Percentiles rank a stretch among this genome's conserved stretches.
These are phyloP conservation scores for Chelmon rostratus DNA, from an alignment of 2,797 vertebrate genomes.

Conservation along the genomic window DNA sequence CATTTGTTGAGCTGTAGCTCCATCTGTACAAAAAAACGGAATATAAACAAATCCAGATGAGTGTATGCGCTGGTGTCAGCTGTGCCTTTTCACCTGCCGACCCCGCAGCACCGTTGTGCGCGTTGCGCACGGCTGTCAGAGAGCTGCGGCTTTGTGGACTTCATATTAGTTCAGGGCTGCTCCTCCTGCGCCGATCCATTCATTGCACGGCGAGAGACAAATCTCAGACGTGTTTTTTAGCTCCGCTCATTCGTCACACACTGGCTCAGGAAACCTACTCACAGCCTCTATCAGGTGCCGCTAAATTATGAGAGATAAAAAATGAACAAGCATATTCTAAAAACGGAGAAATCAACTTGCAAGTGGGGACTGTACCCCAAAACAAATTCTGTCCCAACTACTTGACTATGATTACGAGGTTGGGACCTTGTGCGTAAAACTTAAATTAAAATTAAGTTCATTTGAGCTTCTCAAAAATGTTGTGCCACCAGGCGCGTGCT, in stretches of 20 bases:
- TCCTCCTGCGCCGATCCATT: not conserved
- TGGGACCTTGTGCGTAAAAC: not conserved
- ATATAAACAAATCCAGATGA: not conserved
- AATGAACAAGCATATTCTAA: not conserved
- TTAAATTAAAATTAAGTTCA: not conserved
- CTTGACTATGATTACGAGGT: not conserved
- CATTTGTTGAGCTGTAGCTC: constrained; percentile 27
- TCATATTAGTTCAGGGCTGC: constrained; percentile 1
- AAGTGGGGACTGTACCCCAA: no score
- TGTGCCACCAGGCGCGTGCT: not conserved
- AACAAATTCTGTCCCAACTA: not conserved
- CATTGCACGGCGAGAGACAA: not conserved
- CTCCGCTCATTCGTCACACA: not conserved
- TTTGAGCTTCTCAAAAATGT: not conserved
- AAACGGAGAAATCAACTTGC: not conserved
- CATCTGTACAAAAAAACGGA: not conserved
- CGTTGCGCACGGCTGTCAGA: not conserved
- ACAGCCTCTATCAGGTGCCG: not conserved
- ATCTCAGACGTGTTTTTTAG: not conserved
- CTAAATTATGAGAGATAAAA: not conserved
- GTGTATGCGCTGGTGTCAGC: not conserved
- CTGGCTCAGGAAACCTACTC: not conserved
- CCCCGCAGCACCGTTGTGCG: not conserved
- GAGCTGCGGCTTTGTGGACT: constrained; percentile 3
- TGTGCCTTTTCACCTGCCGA: not conserved